Conservation (phyloP, 1,140 invertebrate species). For the Goniozus legneri region DNA sequence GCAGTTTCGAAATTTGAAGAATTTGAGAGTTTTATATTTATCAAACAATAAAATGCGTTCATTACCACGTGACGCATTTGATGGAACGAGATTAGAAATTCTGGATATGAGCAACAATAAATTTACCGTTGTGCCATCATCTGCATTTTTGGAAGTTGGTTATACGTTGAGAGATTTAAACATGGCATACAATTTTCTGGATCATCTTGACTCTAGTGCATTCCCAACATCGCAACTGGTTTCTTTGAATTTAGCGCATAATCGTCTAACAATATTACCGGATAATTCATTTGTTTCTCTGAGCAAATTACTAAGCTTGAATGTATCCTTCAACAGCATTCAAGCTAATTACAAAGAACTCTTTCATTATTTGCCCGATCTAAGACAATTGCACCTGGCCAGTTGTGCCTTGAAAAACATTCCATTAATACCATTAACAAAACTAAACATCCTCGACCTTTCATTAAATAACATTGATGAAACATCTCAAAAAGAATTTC, state of each 20-base stretch:
- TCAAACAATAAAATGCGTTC: constrained; percentile 73
- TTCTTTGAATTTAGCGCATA: constrained; percentile 74
- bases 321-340: constrained; percentile 76
- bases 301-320: constrained; percentile 70
- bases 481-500: constrained; percentile 61
- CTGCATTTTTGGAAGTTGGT: constrained; percentile 70
- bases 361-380: constrained; percentile 80
- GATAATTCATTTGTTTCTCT: constrained; percentile 86
- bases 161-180: constrained; percentile 73
- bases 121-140: constrained; percentile 70
- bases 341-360: constrained; percentile 85
- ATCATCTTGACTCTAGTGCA: constrained; percentile 83
- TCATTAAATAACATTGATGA: constrained; percentile 69
- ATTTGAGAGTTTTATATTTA: constrained; percentile 73
- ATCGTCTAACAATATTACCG: constrained; percentile 78
- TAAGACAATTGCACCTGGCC: constrained; percentile 71
- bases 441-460: constrained; percentile 71
- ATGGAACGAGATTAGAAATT: constrained; percentile 74
- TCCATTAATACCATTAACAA: constrained; percentile 68
- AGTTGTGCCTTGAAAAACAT: constrained; percentile 70
- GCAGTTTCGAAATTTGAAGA: constrained; percentile 76
- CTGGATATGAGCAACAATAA: constrained; percentile 78
- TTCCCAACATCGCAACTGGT: constrained; percentile 79
- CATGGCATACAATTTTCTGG: constrained; percentile 75
- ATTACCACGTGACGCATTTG: constrained; percentile 75